Base-by-base conservation (phyloP, 2,113 vertebrate genomes). In the Chaetura pelagica region DNA sequence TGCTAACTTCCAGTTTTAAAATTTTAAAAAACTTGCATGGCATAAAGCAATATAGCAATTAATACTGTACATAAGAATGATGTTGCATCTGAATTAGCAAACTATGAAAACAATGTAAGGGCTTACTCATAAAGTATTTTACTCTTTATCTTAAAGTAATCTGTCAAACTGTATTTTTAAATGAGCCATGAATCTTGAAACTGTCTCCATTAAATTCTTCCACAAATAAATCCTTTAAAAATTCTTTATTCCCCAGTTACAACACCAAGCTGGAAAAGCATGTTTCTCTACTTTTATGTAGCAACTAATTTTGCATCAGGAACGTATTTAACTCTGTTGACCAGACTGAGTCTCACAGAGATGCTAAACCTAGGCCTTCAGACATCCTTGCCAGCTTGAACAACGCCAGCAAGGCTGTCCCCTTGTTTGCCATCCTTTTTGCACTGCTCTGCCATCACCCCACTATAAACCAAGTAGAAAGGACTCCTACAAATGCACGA, bases 331-430 rank as follows among this genome's bases (percentile, higher is more conserved):
- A 67, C 48, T 81, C 68, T 49, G 51, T 42, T 76, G 66, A 68
- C 21, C 38, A 49, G 29, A 85, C 15, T 0, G 0, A 16, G 32
- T 7, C 21, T 74, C 68, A 68, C n/a, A 26, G 23, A 1, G 0
- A 40, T 32, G 68, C 61, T 68, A 32, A 78, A 82, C 58, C 10
- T 23, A 20, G 14, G 34, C 42, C n/a, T 76, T 32, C 20, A 72
- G 74, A 57, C 24, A 80, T 7, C 61, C 30, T 0, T 49, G 12
- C 57, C 34, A 4, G 11, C 27, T 22, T 67, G 71, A 78, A 48
- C 32, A 80, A 7, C 34, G n/a, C 26, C 23, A 42, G 54, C 34
- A 30, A 52, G 52, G 48, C 23, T 86, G 51, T 42, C 9, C 44
- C n/a, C 20, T 23, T n/a, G 10, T 1, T 35, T 81, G 23, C 69